Conservation (phyloP, 2,888 invertebrate species). For the Synanthedon andrenaeformis region DNA sequence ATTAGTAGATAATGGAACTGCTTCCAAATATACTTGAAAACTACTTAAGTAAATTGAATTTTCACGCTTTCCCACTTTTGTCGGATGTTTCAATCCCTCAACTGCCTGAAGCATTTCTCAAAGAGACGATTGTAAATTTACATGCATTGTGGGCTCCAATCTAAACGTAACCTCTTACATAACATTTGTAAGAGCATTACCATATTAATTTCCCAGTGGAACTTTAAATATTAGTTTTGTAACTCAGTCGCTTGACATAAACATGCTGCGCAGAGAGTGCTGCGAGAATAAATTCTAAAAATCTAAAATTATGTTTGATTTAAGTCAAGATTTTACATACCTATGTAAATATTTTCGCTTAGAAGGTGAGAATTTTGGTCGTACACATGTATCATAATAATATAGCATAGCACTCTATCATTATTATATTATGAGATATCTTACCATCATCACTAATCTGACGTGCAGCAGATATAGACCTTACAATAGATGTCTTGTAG, state of each 20-base stretch:
- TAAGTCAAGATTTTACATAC: too few relatives aligned
- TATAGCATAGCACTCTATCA: too few relatives aligned
- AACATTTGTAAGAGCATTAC: constrained; percentile 1
- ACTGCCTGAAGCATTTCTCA: constrained; percentile 15
- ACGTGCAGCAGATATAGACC: too few relatives aligned
- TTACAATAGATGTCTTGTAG: too few relatives aligned
- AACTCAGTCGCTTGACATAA: not conserved
- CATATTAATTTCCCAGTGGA: constrained; percentile 6
- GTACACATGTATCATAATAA: too few relatives aligned
- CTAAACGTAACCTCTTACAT: constrained; percentile 5
- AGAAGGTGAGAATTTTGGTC: too few relatives aligned
- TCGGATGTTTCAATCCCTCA: constrained; percentile 30
- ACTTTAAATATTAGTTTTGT: constrained; percentile 1
- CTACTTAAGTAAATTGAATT: constrained; percentile 34
- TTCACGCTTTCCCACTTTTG: constrained; percentile 20
- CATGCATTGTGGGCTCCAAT: constrained; percentile 12
- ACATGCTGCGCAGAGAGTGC: not conserved
- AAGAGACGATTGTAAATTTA: constrained; percentile 6
- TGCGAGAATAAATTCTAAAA: too few relatives aligned
- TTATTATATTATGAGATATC: too few relatives aligned
- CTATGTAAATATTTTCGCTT: too few relatives aligned
- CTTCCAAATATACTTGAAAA: constrained; percentile 7
- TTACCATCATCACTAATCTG: too few relatives aligned
- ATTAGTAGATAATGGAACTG: not conserved
- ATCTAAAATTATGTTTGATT: too few relatives aligned